Conservation (phyloP, 2,888 invertebrate species). For the Tanytarsus gracilentus region DNA sequence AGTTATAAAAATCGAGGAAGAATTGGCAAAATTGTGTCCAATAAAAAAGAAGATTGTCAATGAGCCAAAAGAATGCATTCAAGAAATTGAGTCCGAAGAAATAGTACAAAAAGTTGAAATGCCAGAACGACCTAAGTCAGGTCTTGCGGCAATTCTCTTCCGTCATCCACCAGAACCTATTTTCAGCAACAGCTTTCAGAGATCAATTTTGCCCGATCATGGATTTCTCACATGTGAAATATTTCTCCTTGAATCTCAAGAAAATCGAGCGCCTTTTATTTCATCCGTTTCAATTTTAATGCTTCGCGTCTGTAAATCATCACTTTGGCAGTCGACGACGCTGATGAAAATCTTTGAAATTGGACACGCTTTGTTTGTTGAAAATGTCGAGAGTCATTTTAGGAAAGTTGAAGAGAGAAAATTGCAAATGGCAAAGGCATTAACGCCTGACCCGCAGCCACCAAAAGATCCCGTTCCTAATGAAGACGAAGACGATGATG, state of each 20-base stretch:
- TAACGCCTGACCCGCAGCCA: neutral
- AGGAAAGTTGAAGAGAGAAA: neutral
- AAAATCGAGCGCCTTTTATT: neutral
- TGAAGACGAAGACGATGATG: neutral
- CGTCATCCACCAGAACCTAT: constrained; percentile 12
- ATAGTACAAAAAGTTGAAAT: neutral
- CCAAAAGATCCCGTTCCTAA: neutral
- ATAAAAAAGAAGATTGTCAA: neutral
- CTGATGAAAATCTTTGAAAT: constrained; percentile 6
- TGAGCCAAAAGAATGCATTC: neutral
- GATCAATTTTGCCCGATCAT: constrained; percentile 5
- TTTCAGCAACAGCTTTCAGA: neutral
- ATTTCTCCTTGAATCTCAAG: neutral
- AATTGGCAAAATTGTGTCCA: neutral
- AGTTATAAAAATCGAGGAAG: neutral
- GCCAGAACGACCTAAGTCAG: neutral
- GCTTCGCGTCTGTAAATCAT: constrained; percentile 15
- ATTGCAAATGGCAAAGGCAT: neutral
- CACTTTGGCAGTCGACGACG: constrained; percentile 14
- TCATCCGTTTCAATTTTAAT: constrained; percentile 12
- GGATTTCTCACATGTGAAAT: constrained; percentile 11
- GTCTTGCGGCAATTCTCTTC: constrained; percentile 18
- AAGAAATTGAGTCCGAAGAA: neutral
- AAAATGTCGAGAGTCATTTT: constrained; percentile 9
- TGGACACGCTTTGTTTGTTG: constrained; percentile 3